Evolutionary conservation across 1,140 invertebrate genomes (phyloP).

Genomic region (Anastatus disparis): DNA sequence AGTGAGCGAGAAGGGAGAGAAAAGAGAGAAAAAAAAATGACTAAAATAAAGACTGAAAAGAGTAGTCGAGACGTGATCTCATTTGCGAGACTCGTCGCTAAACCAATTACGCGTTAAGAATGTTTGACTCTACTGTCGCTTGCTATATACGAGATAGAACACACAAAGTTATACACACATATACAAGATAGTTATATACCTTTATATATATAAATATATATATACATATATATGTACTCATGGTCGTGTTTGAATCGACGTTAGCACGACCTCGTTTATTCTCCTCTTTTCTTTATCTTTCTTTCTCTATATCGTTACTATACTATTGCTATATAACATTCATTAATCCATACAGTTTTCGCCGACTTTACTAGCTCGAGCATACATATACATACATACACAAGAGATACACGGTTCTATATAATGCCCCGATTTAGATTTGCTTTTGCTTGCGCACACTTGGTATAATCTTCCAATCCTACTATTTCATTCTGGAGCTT

Average conservation of each 20-base stretch:
- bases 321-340: too few relatives aligned
- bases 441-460: background rate
- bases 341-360: constrained; percentile 22
- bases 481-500: constrained; percentile 5
- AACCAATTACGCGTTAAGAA: constrained; percentile 30
- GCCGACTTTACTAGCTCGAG: background rate
- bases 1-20: too few relatives aligned
- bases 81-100: constrained; percentile 27
- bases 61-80: constrained; percentile 18
- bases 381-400: background rate
- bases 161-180: too few relatives aligned
- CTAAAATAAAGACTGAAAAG: background rate
- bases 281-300: background rate
- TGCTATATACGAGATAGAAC: too few relatives aligned
- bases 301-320: too few relatives aligned
- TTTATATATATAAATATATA: background rate
- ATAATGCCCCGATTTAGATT: constrained; percentile 6
- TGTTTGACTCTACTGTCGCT: constrained; percentile 17
- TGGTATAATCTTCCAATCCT: constrained; percentile 6
- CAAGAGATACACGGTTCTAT: background rate
- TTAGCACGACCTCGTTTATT: constrained; percentile 20
- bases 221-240: constrained; percentile 2
- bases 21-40: background rate
- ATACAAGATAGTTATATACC: too few relatives aligned
- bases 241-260: constrained; percentile 7